Percentiles rank a stretch among this genome's conserved stretches.
Evolutionary conservation across 1,140 invertebrate genomes (phyloP).

Genomic region (Elymnias hypermnestra): DNA sequence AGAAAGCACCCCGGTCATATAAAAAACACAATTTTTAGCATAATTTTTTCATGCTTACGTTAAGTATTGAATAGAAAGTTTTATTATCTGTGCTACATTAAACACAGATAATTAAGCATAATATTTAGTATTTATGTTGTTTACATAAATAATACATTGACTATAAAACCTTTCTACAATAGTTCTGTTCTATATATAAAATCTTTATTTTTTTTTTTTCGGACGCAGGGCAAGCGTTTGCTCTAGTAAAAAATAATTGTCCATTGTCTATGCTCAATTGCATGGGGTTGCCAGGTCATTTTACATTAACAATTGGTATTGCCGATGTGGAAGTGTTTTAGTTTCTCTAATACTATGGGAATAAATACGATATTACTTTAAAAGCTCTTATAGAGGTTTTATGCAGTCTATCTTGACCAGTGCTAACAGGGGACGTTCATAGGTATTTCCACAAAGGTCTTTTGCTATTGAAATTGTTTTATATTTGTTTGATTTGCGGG

Average conservation of each 20-base stretch:
- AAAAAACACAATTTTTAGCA: too few relatives aligned
- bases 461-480: slow-evolving; percentile 17
- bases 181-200: slow-evolving; percentile 16
- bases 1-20: too few relatives aligned
- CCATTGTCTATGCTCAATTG: slow-evolving; percentile 46
- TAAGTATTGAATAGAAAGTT: background rate
- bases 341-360: slow-evolving; percentile 17
- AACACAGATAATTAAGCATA: too few relatives aligned
- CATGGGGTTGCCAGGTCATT: slow-evolving; percentile 40
- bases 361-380: slow-evolving; percentile 21
- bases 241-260: slow-evolving; percentile 46
- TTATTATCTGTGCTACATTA: too few relatives aligned
- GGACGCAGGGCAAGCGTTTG: slow-evolving; percentile 44
- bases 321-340: slow-evolving; percentile 11
- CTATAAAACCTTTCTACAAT: too few relatives aligned
- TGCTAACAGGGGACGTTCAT: slow-evolving; percentile 4
- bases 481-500: slow-evolving; percentile 11
- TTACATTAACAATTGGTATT: slow-evolving; percentile 26
- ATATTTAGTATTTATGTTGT: too few relatives aligned
- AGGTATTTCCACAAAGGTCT: slow-evolving; percentile 2
- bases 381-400: slow-evolving; percentile 1
- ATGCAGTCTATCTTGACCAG: slow-evolving; percentile 11
- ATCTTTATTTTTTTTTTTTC: slow-evolving; percentile 33
- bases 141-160: too few relatives aligned
- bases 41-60: too few relatives aligned